Base-by-base conservation (phyloP, 2,113 vertebrate genomes). In the Hucho hucho region DNA sequence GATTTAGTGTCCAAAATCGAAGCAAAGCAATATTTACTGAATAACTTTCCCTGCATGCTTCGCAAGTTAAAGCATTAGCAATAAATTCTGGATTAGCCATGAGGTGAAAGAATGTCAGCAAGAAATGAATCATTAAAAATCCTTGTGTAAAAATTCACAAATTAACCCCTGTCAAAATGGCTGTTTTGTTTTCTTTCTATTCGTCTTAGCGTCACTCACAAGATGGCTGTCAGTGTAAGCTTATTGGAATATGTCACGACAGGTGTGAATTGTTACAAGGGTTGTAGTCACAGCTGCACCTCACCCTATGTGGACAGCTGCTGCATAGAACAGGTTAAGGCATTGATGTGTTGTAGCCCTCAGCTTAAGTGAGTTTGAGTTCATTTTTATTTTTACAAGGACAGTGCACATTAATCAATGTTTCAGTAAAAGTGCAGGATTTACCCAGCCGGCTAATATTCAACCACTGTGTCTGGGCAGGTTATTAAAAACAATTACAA, bases 31-130 rank as follows among this genome's bases (percentile, higher is more conserved):
- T 25, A 72, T 70, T 71, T 65, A 49, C 65, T 43, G 1, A 12
- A 4, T 53, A 53, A 68, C 67, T 69, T 32, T 79, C 7, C 28
- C 58, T 67, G 14, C 4, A 71, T 16, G 37, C 73, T 77, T 77
- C 61, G 72, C 61, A 32, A 47, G 63, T 79, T 81, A 26, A 64
- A 77, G 32, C 32, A 72, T 79, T 79, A 75, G 77, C 24, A 85
- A 81, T 79, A 82, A 73, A 78, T 73, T 68, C 68, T 67, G 81
- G 75, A 87, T 79, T 81, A 85, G 77, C 64, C 75, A 69, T 59
- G 72, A 78, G 37, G 63, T 78, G 47, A 76, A 67, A 75, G 69
- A 70, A 37, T 70, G 64, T 80, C 76, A 79, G 73, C 13, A 64
- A 16, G 49, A 66, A 43, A 71, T 70, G 64, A 76, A 76, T n/a